Evolutionary conservation across 2,113 vertebrate genomes (phyloP), one percentile per base, ranked within the genome.

Genomic region (Clarias batrachus): DNA sequence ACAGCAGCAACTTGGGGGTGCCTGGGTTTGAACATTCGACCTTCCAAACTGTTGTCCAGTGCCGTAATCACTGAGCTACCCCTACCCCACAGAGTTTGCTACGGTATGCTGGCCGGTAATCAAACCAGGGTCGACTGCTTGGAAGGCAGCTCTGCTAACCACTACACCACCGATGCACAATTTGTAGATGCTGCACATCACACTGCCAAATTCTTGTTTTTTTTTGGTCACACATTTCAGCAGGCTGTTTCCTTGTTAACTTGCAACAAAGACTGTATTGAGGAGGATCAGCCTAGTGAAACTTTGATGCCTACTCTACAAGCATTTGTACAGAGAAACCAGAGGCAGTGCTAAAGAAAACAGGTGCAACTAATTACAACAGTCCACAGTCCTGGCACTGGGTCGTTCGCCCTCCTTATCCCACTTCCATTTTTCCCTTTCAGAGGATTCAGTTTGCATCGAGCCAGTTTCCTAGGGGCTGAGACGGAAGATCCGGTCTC

Each of bases 311-410:
- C 91, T 94, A 93, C 95, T 95, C 94, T 95, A 93, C 94, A 94
- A 92, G 92, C 89, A 91, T 93, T 95, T 95, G 94, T 93, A 91
- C 92, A 92, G 91, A 89, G 94, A 93, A 95, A 95, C 94, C 91
- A 89, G 94, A 95, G 93, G 93, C 93, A 89, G 92, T 90, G 90
- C 93, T 93, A 93, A 94, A 94, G 93, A 94, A 94, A 95, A 94
- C 95, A 95, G 95, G 94, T 96, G 94, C 94, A 94, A 94, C 93
- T 94, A 92, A 94, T 96, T 95, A 95, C 91, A 93, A 94, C 92
- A 91, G 90, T 92, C 92, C 84, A 90, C 90, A 93, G 90, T 92
- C 89, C 86, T 89, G 85, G 84, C 90, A 90, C 90, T 90, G 86
- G 83, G 89, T 92, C 88, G 85, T 81, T 87, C 80, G 8, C 65